phyloP scores from a whole-genome alignment of 2,888 invertebrate genomes.

The Escarpia spicata region DNA sequence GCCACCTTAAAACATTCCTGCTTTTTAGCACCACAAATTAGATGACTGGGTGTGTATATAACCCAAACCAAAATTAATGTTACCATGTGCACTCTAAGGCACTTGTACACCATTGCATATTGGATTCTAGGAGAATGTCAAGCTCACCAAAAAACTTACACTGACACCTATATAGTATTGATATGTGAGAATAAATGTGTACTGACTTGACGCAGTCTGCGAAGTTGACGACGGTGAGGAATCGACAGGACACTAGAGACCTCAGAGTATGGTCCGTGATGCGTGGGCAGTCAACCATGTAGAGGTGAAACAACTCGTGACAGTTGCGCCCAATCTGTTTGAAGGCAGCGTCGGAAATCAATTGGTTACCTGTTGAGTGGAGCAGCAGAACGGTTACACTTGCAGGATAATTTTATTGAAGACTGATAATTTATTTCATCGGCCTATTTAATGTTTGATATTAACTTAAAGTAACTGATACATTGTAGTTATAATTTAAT shows the following conservation, averaged over 20 bases:
- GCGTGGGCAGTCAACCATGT: conserved; percentile 61
- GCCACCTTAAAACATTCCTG: no score
- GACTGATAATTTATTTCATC: no score
- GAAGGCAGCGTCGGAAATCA: conserved; percentile 58
- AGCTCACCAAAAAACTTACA: no score
- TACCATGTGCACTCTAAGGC: no score
- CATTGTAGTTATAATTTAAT: neutral
- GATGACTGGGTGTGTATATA: no score
- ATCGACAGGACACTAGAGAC: conserved; percentile 53
- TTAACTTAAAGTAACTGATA: no score
- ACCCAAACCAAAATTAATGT: no score
- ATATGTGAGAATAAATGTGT: neutral
- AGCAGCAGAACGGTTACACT: neutral
- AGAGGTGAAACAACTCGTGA: conserved; percentile 58
- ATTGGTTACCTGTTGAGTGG: conserved; percentile 54
- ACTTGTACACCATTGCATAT: no score
- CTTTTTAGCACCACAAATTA: no score
- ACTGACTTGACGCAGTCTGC: conserved; percentile 64
- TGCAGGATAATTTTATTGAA: neutral
- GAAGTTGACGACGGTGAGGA: conserved; percentile 62
- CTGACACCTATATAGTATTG: no score
- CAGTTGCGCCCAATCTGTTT: conserved; percentile 59
- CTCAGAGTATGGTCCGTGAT: conserved; percentile 62
- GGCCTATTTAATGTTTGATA: no score
- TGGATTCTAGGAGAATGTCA: no score